These are phyloP conservation scores for Drosophila histrio DNA, from an alignment of 2,888 invertebrate species.

Conservation along the genomic window DNA sequence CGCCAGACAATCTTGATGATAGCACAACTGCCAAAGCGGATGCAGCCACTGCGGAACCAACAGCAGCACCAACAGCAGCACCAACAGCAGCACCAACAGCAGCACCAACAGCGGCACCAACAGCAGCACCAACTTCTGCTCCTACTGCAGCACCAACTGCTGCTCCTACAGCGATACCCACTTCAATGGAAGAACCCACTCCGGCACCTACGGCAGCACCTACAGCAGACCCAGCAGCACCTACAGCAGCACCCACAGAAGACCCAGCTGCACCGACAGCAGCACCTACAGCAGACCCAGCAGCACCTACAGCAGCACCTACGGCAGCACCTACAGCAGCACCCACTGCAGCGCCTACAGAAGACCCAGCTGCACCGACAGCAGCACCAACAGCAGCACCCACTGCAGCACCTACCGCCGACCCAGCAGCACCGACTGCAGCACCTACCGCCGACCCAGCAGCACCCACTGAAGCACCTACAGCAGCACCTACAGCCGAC, in stretches of 20 bases:
- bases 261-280: background rate
- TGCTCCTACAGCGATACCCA: background rate
- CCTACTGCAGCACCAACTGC: background rate
- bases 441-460: background rate
- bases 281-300: background rate
- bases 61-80: background rate
- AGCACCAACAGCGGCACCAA: background rate
- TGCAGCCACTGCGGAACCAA: background rate
- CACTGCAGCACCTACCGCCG: background rate
- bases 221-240: too few species aligned
- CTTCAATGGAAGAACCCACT: background rate
- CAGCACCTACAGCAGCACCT: background rate
- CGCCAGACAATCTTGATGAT: conserved; percentile 37
- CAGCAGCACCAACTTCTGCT: background rate
- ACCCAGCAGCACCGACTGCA: too few species aligned
- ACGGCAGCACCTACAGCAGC: background rate
- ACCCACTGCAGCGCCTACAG: background rate
- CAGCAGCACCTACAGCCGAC: background rate
- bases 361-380: background rate
- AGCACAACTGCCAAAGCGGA: background rate
- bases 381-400: background rate
- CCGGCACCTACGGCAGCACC: background rate
- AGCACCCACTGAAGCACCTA: background rate
- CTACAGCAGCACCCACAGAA: background rate
- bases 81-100: background rate